Evolutionary conservation across 2,888 invertebrate genomes (phyloP), one percentile per base, ranked within the genome.

Genomic region (Lepidochrysops patricia): DNA sequence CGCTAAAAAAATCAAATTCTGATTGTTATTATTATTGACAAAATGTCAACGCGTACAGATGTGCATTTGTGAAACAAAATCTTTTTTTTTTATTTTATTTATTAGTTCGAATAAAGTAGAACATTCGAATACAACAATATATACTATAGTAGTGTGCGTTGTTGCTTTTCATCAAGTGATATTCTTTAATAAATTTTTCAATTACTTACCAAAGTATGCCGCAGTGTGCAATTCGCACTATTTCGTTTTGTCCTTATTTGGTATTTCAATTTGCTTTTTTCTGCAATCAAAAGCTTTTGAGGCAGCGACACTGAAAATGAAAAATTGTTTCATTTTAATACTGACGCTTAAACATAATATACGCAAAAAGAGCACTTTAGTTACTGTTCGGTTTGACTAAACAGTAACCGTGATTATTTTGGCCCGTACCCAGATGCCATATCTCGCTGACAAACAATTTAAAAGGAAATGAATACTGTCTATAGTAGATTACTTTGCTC

Each of bases 341-440:
- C 50, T 58, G 50, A 58, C 58, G 34, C 34, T 50, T 54, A 37
- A 60, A 60, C 37, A 56, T 54, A 48, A 58, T 58, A 58, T 61
- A 61, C 50, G 35, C 54, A 56, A 57, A 61, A 58, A 62, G 54
- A 61, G 62, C 61, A 62, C 61, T 61, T 62, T 61, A 58, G 57
- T 61, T 58, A 61, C 61, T 58, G 64, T 58, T 32, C 34, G 26
- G 72, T 66, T 67, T 69, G 73, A 74, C 72, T 85, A 84, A 82
- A 78, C 83, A 82, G 80, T 84, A 85, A 83, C 82, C 80, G 81
- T 85, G 84, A 86, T 86, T 87, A 85, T 84, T 82, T 88, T 88
- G 88, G 87, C 87, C 74, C 74, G 67, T 76, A 72, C 79, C 87
- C 88, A 88, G 85, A 82, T 82, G 81, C 84, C 82, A 72, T 75